phyloP scores from a whole-genome alignment of 2,797 vertebrate genomes.

The Acanthis flammea region DNA sequence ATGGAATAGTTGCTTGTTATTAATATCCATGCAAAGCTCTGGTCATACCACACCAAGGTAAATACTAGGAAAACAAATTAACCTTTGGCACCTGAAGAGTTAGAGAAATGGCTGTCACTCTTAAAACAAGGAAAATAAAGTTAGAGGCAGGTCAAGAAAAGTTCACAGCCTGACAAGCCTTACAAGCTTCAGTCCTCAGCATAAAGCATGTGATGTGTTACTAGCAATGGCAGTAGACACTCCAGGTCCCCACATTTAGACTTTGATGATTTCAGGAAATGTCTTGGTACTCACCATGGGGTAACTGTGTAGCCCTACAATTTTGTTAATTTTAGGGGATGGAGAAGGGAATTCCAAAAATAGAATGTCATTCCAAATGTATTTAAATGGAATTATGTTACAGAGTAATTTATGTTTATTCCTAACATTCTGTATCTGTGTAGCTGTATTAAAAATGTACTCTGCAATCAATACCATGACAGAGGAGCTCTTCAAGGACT shows the following conservation, averaged over 20 bases:
- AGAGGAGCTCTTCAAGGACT: not conserved
- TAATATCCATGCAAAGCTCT: not conserved
- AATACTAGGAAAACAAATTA: not conserved
- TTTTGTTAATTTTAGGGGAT: not conserved
- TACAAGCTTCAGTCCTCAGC: not conserved
- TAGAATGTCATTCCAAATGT: not conserved
- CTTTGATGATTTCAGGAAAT: not conserved
- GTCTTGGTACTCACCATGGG: not conserved
- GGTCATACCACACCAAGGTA: not conserved
- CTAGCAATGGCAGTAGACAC: not conserved
- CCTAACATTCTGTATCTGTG: not conserved
- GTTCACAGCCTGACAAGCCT: not conserved
- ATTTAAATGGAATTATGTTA: not conserved
- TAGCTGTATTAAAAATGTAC: not conserved
- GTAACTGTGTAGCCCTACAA: not conserved
- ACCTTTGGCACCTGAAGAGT: not conserved
- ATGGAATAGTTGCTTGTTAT: not conserved
- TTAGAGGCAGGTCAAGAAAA: not conserved
- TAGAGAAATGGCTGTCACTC: not conserved
- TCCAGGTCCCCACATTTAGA: not conserved
- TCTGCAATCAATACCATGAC: not conserved
- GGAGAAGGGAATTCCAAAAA: not conserved
- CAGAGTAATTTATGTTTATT: not conserved
- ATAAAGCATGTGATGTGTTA: not conserved
- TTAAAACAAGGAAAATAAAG: not conserved